Conservation (phyloP, 2,113 vertebrate genomes). For the Pachyramphus minor region DNA sequence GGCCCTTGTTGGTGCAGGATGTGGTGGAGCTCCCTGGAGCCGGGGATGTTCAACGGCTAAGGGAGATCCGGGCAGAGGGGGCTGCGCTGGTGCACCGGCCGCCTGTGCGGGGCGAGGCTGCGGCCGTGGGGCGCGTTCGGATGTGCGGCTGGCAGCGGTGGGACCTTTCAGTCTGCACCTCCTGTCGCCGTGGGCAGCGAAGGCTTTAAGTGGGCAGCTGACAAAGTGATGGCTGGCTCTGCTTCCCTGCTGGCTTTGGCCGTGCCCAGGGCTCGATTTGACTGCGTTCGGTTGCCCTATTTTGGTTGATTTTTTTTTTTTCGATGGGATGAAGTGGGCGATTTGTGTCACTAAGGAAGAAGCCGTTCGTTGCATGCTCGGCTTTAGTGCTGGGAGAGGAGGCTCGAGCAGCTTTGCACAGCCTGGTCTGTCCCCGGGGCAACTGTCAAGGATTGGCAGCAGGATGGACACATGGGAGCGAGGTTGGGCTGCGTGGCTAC, state of each 20-base stretch:
- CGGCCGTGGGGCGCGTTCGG: rapidly evolving
- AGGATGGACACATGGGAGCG: neutral
- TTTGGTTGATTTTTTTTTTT: too few species aligned
- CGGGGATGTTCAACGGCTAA: rapidly evolving
- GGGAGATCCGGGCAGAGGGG: rapidly evolving
- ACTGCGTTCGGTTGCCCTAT: rapidly evolving
- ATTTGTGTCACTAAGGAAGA: rapidly evolving
- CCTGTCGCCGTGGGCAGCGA: rapidly evolving
- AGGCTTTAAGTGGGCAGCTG: rapidly evolving
- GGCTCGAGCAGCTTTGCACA: neutral
- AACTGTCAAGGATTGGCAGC: neutral
- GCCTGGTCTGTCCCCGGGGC: too few species aligned
- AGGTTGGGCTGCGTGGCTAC: neutral
- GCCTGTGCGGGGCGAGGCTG: neutral
- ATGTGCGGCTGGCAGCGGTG: rapidly evolving
- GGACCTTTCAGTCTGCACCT: rapidly evolving
- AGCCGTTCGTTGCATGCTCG: neutral
- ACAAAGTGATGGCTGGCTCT: rapidly evolving
- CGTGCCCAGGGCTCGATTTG: rapidly evolving
- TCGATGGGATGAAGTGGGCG: rapidly evolving
- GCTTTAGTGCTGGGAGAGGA: neutral
- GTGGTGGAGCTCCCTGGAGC: neutral
- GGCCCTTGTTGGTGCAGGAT: rapidly evolving
- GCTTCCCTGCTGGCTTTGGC: too few species aligned
- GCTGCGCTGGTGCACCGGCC: rapidly evolving